These are phyloP conservation scores for Symphodus melops DNA, from an alignment of 2,113 vertebrate genomes.

Conservation along the genomic window DNA sequence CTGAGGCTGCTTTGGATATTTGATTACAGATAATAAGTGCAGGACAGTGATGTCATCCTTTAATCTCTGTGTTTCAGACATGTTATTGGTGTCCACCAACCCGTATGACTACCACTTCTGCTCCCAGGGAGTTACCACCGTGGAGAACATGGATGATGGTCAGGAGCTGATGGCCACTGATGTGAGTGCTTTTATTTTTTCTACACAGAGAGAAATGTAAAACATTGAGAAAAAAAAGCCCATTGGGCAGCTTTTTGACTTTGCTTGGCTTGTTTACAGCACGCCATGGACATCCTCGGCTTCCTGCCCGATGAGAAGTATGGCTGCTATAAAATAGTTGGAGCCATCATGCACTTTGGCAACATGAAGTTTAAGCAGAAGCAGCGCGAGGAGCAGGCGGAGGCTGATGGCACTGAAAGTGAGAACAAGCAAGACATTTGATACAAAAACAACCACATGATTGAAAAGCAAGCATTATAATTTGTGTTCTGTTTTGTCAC, in stretches of 20 bases:
- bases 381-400: conserved; percentile 94
- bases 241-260: not conserved
- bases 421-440: conserved; percentile 30
- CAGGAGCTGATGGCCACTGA: conserved; percentile 92
- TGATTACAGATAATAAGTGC: not conserved
- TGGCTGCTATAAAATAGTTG: conserved; percentile 94
- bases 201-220: not conserved
- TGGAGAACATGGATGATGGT: conserved; percentile 92
- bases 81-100: conserved; percentile 94
- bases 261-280: conserved; percentile 74
- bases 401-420: conserved; percentile 94
- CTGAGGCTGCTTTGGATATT: not conserved
- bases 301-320: conserved; percentile 92
- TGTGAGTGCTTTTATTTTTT: conserved; percentile 73
- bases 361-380: conserved; percentile 99
- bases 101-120: conserved; percentile 97
- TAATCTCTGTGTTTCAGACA: conserved; percentile 82
- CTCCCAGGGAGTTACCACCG: conserved; percentile 92
- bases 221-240: not conserved
- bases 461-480: not conserved
- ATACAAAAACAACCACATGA: not conserved
- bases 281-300: conserved; percentile 95
- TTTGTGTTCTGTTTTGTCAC: not conserved
- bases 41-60: not conserved
- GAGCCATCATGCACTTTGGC: conserved; percentile 95